Evolutionary conservation across 2,113 vertebrate genomes (phyloP), one percentile per base, ranked within the genome.

Genomic region (Clupea harengus): DNA sequence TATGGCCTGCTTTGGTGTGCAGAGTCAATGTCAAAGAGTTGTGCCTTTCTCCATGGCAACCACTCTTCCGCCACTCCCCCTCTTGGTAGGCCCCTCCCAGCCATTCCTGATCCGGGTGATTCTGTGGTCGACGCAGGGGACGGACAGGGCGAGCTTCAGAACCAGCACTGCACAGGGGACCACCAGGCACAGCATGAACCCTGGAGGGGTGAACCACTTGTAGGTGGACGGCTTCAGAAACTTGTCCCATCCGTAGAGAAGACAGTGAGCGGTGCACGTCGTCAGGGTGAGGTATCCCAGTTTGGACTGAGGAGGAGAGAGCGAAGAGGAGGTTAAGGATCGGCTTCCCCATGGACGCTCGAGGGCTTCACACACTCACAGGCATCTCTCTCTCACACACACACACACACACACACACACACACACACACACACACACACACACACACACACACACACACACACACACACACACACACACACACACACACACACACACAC

Each of bases 241-340:
- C 85, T 82, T 92, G 20, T 95, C 93, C 90, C 97, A 96, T 11
- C 96, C 97, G 0, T 96, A 98, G 46, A 96, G 81, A 87, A 98
- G 86, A 0, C 96, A 93, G 39, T 99, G 98, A 0, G 93, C 91
- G 0, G 97, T 98, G 89, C 97, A 98, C 17, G 98, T 89, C 85
- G 95, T 81, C 91, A 99, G 87, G 2, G 97, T 95, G 85, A 97
- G 85, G 85, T 97, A 96, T 85, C 98, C 98, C 47, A 99, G 93
- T 91, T 97, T 98, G 81, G 96, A 99, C 97, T 98, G 92, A 11
- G 82, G 45, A 92, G 87, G 89, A 86, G 91, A 11, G 4, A 45
- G 18, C 78, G 10, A 20, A 39, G 7, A n/a, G 6, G 7, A 39
- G 28, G 45, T n/a, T 2, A 11, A 28, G 50, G 17, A 39, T 39